A percentile compares a stretch with the other conserved stretches of the same genome.
These are phyloP conservation scores for Dipus sagitta DNA, from an alignment of 2,797 vertebrate species.

Conservation along the genomic window DNA sequence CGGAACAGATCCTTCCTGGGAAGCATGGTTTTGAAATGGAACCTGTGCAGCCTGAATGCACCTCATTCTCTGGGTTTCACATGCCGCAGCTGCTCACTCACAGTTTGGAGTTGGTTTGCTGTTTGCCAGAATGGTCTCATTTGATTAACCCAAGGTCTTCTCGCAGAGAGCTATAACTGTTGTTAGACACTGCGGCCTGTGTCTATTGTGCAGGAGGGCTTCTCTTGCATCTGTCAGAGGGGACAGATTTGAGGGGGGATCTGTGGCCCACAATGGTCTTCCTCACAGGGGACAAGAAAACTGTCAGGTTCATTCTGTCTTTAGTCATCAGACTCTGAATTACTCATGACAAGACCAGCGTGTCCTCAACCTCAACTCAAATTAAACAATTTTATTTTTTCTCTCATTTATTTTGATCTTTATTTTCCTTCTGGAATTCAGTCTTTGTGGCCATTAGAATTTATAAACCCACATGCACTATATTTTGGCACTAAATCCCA, in stretches of 20 bases:
- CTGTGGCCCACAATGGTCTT: neutral
- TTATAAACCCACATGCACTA: neutral
- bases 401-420: neutral
- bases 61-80: fast-evolving
- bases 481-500: neutral
- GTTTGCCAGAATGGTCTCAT: neutral
- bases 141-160: neutral
- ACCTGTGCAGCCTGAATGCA: neutral
- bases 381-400: slow-evolving; percentile 1
- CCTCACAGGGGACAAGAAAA: neutral
- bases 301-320: neutral
- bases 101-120: neutral
- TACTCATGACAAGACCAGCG: neutral
- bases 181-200: too few relatives aligned
- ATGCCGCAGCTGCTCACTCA: neutral
- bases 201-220: too few relatives aligned
- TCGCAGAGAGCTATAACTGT: neutral
- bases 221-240: neutral
- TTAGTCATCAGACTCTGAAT: neutral
- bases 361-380: neutral
- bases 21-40: neutral
- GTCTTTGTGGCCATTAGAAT: neutral
- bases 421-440: neutral
- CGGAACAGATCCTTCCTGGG: neutral
- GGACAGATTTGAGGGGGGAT: neutral